Evolutionary conservation across 2,797 vertebrate genomes (phyloP), one percentile per base, ranked within the genome.

Genomic region (Pampus argenteus): DNA sequence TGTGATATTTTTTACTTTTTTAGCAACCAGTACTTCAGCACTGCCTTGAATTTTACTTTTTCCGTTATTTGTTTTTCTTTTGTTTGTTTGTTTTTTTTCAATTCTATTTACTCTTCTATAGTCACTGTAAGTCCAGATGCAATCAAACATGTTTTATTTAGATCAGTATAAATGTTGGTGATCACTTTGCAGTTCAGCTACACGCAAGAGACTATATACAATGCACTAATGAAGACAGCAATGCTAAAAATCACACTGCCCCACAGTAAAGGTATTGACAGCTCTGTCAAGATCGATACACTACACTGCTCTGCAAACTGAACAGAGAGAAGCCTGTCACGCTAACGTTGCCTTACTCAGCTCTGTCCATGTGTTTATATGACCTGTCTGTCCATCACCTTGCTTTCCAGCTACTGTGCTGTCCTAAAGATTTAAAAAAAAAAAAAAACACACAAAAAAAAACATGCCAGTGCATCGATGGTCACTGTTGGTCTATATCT

Each of bases 1-100:
- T 93, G 92, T 94, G 91, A 94, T 93, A 92, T 93, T 95, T 93
- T 89, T 91, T 93, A 91, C 86, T 89, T 93, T 93, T 93, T 93
- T 93, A 94, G 93, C 93, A 93, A 94, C 91, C 92, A 94, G 92
- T 94, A 94, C 92, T 93, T 94, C 93, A 94, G 93, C 94, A 94
- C 93, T 94, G 94, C 93, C 94, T 95, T 95, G 92, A 94, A 92
- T 91, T 93, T 89, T 86, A 91, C 83, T 83, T 92, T 91, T 90
- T 92, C 86, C 76, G 82, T 91, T 91, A 84, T 82, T 86, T 83
- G 78, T 50, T 86, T 88, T n/a, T n/a, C n/a, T n/a, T n/a, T n/a
- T n/a, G n/a, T n/a, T n/a, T n/a, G n/a, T n/a, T n/a, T n/a, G n/a
- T n/a, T n/a, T n/a, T n/a, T n/a, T 88, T 84, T 84, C 90, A 82